These are phyloP conservation scores for Myopa tessellatipennis DNA, from an alignment of 2,888 invertebrate species.

Conservation along the genomic window DNA sequence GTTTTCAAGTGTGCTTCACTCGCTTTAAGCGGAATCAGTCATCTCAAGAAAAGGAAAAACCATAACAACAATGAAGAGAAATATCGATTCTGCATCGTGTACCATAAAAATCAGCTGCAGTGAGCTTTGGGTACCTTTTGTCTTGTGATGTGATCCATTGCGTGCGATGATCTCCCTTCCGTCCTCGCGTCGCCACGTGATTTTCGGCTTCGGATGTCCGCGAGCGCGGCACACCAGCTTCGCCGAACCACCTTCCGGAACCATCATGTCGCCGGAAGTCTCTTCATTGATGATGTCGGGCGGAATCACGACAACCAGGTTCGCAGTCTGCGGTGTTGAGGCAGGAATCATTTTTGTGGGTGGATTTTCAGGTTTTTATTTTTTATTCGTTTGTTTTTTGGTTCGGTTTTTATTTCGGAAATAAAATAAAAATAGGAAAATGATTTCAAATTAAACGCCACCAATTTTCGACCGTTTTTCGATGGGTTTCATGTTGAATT, in stretches of 20 bases:
- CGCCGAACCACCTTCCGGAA: constrained; percentile 91
- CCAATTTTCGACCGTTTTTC: not conserved
- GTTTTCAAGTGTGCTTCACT: too few relatives aligned
- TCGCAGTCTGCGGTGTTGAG: constrained; percentile 77
- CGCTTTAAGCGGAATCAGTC: too few relatives aligned
- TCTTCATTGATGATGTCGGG: constrained; percentile 91
- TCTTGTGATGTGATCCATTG: constrained; percentile 78
- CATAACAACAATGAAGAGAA: too few relatives aligned
- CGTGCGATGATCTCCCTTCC: constrained; percentile 84
- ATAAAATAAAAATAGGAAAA: not conserved
- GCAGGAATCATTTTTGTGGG: not conserved
- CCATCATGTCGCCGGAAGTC: constrained; percentile 93
- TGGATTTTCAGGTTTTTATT: constrained; percentile 32
- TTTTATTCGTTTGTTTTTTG: not conserved
- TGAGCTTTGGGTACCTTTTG: constrained; percentile 72
- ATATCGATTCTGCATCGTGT: too few relatives aligned
- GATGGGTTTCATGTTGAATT: not conserved
- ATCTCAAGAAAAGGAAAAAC: too few relatives aligned
- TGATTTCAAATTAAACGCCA: not conserved
- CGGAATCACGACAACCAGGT: constrained; percentile 90
- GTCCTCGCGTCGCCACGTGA: constrained; percentile 89
- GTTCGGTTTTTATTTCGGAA: not conserved
- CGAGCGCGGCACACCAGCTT: constrained; percentile 88
- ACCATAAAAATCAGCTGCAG: too few relatives aligned
- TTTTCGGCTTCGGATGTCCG: constrained; percentile 86